Evolutionary conservation across 2,888 invertebrate species (phyloP).

Genomic region (Nomada hirtipes): DNA sequence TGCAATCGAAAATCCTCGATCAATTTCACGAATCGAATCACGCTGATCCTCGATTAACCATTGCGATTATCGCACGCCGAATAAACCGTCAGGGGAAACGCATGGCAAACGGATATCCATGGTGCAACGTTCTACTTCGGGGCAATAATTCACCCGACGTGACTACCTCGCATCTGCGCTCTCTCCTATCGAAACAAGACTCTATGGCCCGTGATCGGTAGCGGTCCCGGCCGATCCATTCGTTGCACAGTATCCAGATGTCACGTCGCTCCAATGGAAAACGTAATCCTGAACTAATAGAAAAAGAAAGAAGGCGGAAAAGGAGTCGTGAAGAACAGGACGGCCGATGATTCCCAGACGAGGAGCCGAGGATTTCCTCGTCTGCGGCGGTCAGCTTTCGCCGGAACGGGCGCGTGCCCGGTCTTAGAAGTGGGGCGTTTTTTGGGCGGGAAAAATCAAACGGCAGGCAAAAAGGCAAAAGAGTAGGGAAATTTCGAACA

Average conservation of each 20-base stretch:
- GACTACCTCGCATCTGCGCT: constrained; percentile 75
- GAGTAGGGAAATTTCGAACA: constrained; percentile 57
- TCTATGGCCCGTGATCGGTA: constrained; percentile 37
- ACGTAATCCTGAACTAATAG: constrained; percentile 13
- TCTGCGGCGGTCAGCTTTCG: constrained; percentile 56
- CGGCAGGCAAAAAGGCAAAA: constrained; percentile 37
- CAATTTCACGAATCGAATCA: background rate
- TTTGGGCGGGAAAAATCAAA: constrained; percentile 58
- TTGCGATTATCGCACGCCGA: constrained; percentile 13
- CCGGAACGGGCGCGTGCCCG: constrained; percentile 53
- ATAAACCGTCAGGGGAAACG: constrained; percentile 10
- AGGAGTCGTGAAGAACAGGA: constrained; percentile 17
- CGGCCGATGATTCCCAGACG: constrained; percentile 27
- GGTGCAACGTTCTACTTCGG: constrained; percentile 60
- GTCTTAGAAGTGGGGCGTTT: background rate
- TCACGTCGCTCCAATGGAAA: constrained; percentile 50
- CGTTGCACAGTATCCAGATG: constrained; percentile 58
- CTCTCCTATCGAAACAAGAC: constrained; percentile 55
- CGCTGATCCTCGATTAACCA: constrained; percentile 5
- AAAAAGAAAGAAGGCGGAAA: constrained; percentile 24
- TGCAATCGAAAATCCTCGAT: background rate
- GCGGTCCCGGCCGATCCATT: constrained; percentile 48
- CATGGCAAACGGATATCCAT: constrained; percentile 54
- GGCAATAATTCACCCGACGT: constrained; percentile 70
- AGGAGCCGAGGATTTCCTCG: constrained; percentile 38